Evolutionary conservation across 1,140 invertebrate species (phyloP).

Genomic region (Lordiphosa clarofinis): DNA sequence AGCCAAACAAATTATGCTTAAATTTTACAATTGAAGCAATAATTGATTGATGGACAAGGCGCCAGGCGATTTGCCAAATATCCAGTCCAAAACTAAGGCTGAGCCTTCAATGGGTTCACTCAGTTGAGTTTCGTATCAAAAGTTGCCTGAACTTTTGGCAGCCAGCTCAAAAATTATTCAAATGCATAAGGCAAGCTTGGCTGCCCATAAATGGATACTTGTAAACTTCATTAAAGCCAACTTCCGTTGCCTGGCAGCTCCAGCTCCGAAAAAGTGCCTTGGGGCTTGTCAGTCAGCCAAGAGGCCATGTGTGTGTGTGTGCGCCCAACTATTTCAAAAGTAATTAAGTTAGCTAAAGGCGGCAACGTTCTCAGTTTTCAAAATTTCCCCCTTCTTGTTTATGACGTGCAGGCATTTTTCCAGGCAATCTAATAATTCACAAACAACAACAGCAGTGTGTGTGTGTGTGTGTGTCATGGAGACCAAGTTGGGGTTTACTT

Average conservation of each 20-base stretch:
- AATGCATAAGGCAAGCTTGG: constrained; percentile 5
- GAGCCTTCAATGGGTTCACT: constrained; percentile 12
- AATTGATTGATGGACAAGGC: constrained; percentile 26
- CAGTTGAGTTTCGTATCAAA: too few species aligned
- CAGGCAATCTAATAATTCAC: constrained; percentile 74
- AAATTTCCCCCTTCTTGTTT: constrained; percentile 20
- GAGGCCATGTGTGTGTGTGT: constrained; percentile 24
- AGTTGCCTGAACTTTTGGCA: too few species aligned
- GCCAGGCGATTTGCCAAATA: too few species aligned
- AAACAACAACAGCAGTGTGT: constrained; percentile 19
- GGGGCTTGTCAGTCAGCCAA: constrained; percentile 7
- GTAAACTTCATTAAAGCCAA: constrained; percentile 54
- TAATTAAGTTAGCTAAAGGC: constrained; percentile 71
- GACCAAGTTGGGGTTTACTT: neutral
- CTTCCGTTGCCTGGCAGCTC: constrained; percentile 41
- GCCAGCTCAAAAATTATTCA: too few species aligned
- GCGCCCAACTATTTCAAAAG: constrained; percentile 66
- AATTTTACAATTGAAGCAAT: constrained; percentile 33
- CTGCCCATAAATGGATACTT: constrained; percentile 21
- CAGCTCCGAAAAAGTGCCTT: neutral
- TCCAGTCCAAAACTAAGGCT: too few species aligned
- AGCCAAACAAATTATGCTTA: constrained; percentile 29
- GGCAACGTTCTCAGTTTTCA: constrained; percentile 32
- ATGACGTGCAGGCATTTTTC: constrained; percentile 48
- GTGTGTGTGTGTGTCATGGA: constrained; percentile 25